Conservation (phyloP, 2,888 invertebrate genomes). For the Andrena bicolor region DNA sequence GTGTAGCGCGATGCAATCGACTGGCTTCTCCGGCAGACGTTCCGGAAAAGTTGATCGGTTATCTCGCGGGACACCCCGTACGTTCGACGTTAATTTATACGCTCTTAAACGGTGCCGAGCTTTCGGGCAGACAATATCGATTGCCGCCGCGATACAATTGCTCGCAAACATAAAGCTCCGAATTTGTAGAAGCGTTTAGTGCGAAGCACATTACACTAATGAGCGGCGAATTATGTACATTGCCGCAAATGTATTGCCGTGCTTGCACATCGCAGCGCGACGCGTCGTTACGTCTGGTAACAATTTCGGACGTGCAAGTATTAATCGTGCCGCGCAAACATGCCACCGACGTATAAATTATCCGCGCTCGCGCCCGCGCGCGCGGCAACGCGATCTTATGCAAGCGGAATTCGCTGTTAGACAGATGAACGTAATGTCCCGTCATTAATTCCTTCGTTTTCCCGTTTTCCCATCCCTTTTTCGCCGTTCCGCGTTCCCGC, state of each 20-base stretch:
- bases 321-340: constrained; percentile 67
- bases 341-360: constrained; percentile 61
- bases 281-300: constrained; percentile 63
- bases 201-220: constrained; percentile 73
- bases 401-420: constrained; percentile 38
- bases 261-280: constrained; percentile 57
- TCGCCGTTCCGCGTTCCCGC: no score
- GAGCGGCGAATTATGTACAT: constrained; percentile 74
- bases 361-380: not conserved
- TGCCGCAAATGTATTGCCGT: constrained; percentile 67
- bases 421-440: constrained; percentile 27
- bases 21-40: not conserved
- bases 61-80: constrained; percentile 12
- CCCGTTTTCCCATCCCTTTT: not conserved
- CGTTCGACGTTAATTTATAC: constrained; percentile 52
- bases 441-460: constrained; percentile 45
- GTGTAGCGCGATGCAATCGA: not conserved
- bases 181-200: constrained; percentile 73
- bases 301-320: constrained; percentile 71
- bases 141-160: constrained; percentile 66
- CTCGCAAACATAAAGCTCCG: constrained; percentile 67
- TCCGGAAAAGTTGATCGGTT: not conserved
- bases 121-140: constrained; percentile 66
- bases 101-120: constrained; percentile 54
- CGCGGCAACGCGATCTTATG: constrained; percentile 51